A percentile compares a stretch with the other conserved stretches of the same genome.
Evolutionary conservation across 1,140 invertebrate species (phyloP).

Genomic region (Drosophila novamexicana): DNA sequence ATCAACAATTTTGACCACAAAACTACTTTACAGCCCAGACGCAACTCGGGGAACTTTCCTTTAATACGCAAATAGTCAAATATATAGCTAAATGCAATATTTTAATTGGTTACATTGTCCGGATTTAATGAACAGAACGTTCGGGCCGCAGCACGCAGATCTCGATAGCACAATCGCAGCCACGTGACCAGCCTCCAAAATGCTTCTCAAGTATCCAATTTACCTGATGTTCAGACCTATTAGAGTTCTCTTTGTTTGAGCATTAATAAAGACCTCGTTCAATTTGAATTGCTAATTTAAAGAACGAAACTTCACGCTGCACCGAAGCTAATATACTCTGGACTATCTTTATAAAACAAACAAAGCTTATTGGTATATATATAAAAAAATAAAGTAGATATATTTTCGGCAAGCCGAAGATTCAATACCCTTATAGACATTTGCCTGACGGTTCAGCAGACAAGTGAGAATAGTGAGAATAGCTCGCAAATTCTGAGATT

Average conservation of each 20-base stretch:
- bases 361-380: not conserved
- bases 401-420: too few relatives aligned
- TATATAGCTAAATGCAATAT: slow-evolving; percentile 3
- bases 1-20: not conserved
- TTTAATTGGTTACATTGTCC: slow-evolving; percentile 8
- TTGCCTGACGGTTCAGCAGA: too few relatives aligned
- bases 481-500: too few relatives aligned
- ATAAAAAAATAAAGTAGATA: too few relatives aligned
- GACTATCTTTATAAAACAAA: not conserved
- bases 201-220: slow-evolving; percentile 24
- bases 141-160: slow-evolving; percentile 30
- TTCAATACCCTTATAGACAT: too few relatives aligned
- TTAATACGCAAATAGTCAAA: not conserved
- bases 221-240: slow-evolving; percentile 22
- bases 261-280: slow-evolving; percentile 39
- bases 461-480: too few relatives aligned
- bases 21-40: not conserved
- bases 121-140: slow-evolving; percentile 17
- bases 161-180: slow-evolving; percentile 20
- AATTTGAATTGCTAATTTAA: slow-evolving; percentile 51
- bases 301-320: slow-evolving; percentile 5
- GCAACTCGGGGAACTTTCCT: not conserved
- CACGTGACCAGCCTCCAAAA: slow-evolving; percentile 32
- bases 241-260: slow-evolving; percentile 33
- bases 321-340: not conserved